phyloP scores from a whole-genome alignment of 2,888 invertebrate genomes.

The Cylindroiulus punctatus region DNA sequence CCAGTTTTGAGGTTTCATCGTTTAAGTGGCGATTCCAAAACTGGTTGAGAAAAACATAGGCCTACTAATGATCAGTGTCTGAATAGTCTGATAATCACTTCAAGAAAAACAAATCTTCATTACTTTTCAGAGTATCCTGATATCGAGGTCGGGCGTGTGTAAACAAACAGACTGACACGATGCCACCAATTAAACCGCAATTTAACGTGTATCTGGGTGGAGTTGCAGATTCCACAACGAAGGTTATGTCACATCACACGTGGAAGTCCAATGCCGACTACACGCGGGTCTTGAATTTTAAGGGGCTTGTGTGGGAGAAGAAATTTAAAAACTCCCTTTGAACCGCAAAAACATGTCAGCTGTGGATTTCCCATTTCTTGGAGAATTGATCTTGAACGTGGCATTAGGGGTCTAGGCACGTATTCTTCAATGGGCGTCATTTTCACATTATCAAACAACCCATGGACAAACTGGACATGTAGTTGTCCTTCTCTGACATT shows the following conservation, averaged over 20 bases:
- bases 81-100: not conserved
- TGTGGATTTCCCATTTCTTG: not conserved
- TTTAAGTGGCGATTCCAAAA: too few relatives aligned
- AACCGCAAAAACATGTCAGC: not conserved
- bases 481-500: not conserved
- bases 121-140: not conserved
- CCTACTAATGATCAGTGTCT: too few relatives aligned
- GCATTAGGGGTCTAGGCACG: not conserved
- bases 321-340: not conserved
- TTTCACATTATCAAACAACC: too few relatives aligned
- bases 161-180: not conserved
- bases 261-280: not conserved
- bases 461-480: not conserved
- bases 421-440: not conserved
- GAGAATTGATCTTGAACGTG: not conserved
- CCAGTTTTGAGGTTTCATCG: too few relatives aligned
- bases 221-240: constrained; percentile 8
- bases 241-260: constrained; percentile 32
- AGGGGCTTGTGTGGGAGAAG: constrained; percentile 4
- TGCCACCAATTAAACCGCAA: constrained; percentile 27
- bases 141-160: not conserved
- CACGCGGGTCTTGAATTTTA: not conserved
- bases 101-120: not conserved
- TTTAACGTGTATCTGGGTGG: constrained; percentile 22
- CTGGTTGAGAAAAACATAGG: too few relatives aligned